Base-by-base conservation (phyloP, 2,113 vertebrate genomes). In the Dasyprocta punctata region DNA sequence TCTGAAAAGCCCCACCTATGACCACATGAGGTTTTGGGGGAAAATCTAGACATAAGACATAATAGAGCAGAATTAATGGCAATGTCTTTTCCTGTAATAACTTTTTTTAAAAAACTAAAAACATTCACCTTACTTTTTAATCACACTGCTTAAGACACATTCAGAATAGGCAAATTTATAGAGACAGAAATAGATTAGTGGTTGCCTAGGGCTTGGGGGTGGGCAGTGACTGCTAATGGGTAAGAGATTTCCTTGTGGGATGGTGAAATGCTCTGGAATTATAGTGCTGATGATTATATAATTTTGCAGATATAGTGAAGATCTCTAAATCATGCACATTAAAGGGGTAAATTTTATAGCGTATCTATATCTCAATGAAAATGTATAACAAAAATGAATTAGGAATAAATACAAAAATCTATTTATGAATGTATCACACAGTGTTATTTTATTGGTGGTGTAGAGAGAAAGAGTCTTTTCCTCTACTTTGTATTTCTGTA, bases 351-450 rank as follows among this genome's bases (percentile, higher is more conserved):
- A 47, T 91, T 38, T 90, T 71, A 84, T 67, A 60, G 47, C 54
- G 17, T 94, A 26, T 78, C 96, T 95, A 52, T 85, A 81, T 69
- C 38, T 81, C 63, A 69, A 80, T 88, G 92, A 89, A 93, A 65
- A 92, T 14, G 84, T 16, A 33, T 16, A 77, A 89, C 73, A 86
- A 87, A 90, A 67, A n/a, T 33, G 56, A 87, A 85, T 87, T 83
- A 87, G 41, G 38, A 92, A 90, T 85, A 38, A 95, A 52, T 85
- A 88, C 73, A 60, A 88, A 95, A 61, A 87, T 54, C 60, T 54
- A n/a, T 47, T n/a, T 52, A 44, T 30, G 44, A 84, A 60, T 17
- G 1, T 36, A 69, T 41, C 47, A 54, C 44, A 28, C 13, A 56
- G 19, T 38, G 36, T 49, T 73, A 41, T 33, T 78, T 36, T 67